Conservation (phyloP, 1,140 invertebrate species). For the Archegozetes longisetosus region DNA sequence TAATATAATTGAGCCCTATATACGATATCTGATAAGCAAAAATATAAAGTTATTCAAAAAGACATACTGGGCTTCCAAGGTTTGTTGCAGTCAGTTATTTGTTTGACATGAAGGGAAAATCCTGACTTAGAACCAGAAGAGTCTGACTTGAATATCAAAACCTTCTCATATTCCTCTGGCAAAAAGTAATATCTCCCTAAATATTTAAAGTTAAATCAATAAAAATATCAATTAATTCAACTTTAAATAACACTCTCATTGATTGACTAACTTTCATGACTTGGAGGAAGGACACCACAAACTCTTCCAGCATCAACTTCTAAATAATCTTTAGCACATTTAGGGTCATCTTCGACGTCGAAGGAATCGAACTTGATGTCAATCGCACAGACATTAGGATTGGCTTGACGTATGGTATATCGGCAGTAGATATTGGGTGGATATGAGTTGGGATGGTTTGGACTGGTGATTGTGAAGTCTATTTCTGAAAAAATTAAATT, state of each 20-base stretch:
- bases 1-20: too few species aligned
- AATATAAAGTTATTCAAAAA: too few species aligned
- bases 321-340: conserved; percentile 22
- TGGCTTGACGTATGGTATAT: conserved; percentile 16
- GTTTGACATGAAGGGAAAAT: conserved; percentile 19
- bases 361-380: conserved; percentile 21
- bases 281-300: conserved; percentile 20
- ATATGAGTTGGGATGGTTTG: conserved; percentile 15
- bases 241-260: not conserved
- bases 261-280: conserved; percentile 18
- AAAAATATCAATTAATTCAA: not conserved
- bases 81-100: conserved; percentile 17
- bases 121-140: conserved; percentile 16
- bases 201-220: not conserved
- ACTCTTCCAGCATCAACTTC: conserved; percentile 22
- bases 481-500: conserved; percentile 16
- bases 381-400: conserved; percentile 18
- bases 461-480: conserved; percentile 16
- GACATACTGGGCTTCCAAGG: not conserved
- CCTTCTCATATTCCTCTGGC: conserved; percentile 17
- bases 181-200: conserved; percentile 15
- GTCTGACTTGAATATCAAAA: conserved; percentile 18
- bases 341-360: conserved; percentile 19
- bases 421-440: conserved; percentile 16
- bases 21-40: too few species aligned